A percentile compares a stretch with the other conserved stretches of the same genome.
phyloP scores from a whole-genome alignment of 92 coral and sea anemone species.

The Plumapathes pennacea region DNA sequence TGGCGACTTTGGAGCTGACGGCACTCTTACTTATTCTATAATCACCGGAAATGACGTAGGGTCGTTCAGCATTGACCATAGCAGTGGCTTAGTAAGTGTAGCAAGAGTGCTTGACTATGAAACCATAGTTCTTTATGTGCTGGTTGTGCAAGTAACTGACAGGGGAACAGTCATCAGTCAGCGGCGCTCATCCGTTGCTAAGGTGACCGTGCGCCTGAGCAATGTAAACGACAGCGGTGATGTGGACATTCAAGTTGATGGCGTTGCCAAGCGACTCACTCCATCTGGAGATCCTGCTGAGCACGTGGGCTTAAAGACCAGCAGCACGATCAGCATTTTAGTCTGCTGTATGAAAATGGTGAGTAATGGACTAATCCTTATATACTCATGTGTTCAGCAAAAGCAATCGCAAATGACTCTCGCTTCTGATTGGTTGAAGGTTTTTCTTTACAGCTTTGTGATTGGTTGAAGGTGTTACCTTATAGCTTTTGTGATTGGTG shows the following conservation, averaged over 20 bases:
- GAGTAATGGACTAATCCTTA: too few species aligned
- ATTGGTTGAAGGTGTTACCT: too few species aligned
- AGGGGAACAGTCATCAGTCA: conserved; percentile 33
- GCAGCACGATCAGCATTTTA: conserved; percentile 34
- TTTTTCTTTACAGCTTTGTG: too few species aligned
- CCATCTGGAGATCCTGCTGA: conserved; percentile 58
- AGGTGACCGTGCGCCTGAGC: conserved; percentile 55
- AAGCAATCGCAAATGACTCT: too few species aligned
- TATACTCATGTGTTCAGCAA: too few species aligned
- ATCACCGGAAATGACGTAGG: conserved; percentile 51
- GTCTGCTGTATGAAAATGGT: conserved; percentile 47
- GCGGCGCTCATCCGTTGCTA: conserved; percentile 45
- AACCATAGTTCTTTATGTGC: conserved; percentile 52
- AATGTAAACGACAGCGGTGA: conserved; percentile 64
- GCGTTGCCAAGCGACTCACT: conserved; percentile 17
- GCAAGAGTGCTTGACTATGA: conserved; percentile 57
- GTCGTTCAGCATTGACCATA: conserved; percentile 55
- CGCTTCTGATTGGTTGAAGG: too few species aligned
- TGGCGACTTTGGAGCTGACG: conserved; percentile 76
- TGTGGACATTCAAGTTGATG: conserved; percentile 36
- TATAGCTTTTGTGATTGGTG: too few species aligned
- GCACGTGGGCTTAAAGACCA: conserved; percentile 39
- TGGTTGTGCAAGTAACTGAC: conserved; percentile 48
- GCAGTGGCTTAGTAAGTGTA: conserved; percentile 57
- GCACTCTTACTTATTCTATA: conserved; percentile 53